Conservation (phyloP, 2,888 invertebrate genomes). For the Pemphredon lugubris region DNA sequence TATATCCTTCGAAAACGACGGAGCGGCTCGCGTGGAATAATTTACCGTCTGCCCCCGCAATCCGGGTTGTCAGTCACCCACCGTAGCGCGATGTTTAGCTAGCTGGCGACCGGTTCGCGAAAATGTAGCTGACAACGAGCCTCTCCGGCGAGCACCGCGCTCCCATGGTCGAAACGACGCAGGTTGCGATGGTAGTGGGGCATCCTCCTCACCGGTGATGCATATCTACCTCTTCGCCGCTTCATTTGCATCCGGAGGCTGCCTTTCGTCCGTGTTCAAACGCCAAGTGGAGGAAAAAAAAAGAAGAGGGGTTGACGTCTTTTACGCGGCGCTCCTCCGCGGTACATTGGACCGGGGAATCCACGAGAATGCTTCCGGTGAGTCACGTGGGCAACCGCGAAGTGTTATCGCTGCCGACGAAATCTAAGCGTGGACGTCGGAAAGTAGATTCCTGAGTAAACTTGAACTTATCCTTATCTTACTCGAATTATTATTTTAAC, state of each 20-base stretch:
- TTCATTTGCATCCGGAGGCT: constrained; percentile 1
- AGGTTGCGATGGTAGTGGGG: constrained; percentile 37
- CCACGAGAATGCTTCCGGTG: not conserved
- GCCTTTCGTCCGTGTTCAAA: not conserved
- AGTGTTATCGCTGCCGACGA: not conserved
- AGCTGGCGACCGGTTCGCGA: not conserved
- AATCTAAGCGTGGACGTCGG: too few relatives aligned
- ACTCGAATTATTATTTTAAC: too few relatives aligned
- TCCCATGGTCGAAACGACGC: constrained; percentile 14
- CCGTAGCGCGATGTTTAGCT: too few relatives aligned
- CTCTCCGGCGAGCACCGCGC: too few relatives aligned
- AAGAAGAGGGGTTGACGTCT: not conserved
- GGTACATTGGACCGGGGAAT: constrained; percentile 11
- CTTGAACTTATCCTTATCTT: too few relatives aligned
- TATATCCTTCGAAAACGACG: not conserved
- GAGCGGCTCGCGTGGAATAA: not conserved
- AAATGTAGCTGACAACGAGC: constrained; percentile 4
- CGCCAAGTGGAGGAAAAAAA: constrained; percentile 9
- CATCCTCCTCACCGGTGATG: not conserved
- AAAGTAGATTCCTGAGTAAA: too few relatives aligned
- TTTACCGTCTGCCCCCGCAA: not conserved
- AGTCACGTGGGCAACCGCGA: not conserved
- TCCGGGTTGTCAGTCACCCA: not conserved
- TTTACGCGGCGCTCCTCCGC: not conserved
- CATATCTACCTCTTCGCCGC: not conserved